Evolutionary conservation across 92 coral and sea anemone genomes (phyloP).

Genomic region (Zoanthus sansibaricus): DNA sequence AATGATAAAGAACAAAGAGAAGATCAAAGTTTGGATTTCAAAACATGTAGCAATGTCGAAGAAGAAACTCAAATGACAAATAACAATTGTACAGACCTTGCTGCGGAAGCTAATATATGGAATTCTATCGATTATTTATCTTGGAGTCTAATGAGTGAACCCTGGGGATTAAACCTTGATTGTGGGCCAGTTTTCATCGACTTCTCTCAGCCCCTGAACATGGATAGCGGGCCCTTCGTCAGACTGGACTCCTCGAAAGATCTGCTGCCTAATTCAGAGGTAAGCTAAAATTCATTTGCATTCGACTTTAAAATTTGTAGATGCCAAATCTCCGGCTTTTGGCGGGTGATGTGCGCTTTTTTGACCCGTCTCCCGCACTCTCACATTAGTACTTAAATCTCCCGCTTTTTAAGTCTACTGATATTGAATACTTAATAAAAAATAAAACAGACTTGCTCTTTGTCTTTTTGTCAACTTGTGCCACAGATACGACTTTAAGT

Average conservation of each 20-base stretch:
- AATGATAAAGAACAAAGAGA: not conserved
- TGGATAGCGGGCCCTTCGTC: slow-evolving; percentile 27
- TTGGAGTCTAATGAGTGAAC: not conserved
- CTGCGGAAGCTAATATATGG: not conserved
- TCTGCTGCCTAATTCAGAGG: not conserved
- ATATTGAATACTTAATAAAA: no score
- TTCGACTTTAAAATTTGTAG: not conserved
- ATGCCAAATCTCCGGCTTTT: no score
- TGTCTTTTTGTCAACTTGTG: no score
- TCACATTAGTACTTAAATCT: no score
- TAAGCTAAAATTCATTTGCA: not conserved
- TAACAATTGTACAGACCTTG: not conserved
- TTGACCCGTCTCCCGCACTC: no score
- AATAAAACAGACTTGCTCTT: no score
- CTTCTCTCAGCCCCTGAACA: slow-evolving; percentile 42
- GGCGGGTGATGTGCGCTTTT: no score
- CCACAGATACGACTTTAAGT: no score
- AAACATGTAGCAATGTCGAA: not conserved
- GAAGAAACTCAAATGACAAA: not conserved
- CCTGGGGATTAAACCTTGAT: not conserved
- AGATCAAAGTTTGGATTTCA: not conserved
- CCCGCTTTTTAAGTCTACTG: no score
- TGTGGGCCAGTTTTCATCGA: slow-evolving; percentile 31
- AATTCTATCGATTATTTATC: not conserved
- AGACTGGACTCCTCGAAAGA: not conserved